Percentiles rank a stretch among this genome's conserved stretches.
Conservation (phyloP, 2,797 vertebrate species). For the Champsocephalus esox region DNA sequence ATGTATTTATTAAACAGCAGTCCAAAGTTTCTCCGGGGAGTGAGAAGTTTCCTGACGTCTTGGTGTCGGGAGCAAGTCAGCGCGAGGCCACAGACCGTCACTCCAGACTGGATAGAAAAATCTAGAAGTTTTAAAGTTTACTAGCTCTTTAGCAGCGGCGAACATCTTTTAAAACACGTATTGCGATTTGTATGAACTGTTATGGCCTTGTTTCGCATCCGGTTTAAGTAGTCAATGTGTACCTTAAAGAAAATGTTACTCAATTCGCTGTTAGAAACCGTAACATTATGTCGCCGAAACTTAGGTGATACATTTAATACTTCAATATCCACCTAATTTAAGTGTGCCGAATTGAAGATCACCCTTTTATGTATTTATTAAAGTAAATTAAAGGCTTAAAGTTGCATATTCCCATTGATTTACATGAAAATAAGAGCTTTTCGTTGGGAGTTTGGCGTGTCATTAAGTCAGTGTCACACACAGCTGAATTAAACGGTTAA, state of each 20-base stretch:
- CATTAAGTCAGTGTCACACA: background rate
- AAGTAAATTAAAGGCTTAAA: rapidly evolving
- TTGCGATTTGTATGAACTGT: rapidly evolving
- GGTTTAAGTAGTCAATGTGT: rapidly evolving
- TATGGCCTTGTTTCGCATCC: rapidly evolving
- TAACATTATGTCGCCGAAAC: background rate
- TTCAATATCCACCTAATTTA: background rate
- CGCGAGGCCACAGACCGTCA: conserved; percentile 35
- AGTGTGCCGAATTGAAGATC: background rate
- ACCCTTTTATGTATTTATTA: rapidly evolving
- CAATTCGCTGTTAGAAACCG: background rate
- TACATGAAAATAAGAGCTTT: rapidly evolving
- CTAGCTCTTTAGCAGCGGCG: rapidly evolving
- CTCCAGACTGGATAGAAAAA: background rate
- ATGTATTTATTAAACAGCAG: background rate
- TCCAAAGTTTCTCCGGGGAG: conserved; percentile 29
- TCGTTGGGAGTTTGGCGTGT: background rate
- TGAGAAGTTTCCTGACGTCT: conserved; percentile 52
- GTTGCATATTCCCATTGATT: rapidly evolving
- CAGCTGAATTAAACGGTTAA: background rate
- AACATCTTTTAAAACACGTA: rapidly evolving
- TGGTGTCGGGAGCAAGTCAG: background rate
- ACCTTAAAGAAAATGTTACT: rapidly evolving
- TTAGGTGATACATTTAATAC: background rate
- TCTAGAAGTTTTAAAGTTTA: background rate